These are phyloP conservation scores for Syritta pipiens DNA, from an alignment of 2,888 invertebrate species.

Conservation along the genomic window DNA sequence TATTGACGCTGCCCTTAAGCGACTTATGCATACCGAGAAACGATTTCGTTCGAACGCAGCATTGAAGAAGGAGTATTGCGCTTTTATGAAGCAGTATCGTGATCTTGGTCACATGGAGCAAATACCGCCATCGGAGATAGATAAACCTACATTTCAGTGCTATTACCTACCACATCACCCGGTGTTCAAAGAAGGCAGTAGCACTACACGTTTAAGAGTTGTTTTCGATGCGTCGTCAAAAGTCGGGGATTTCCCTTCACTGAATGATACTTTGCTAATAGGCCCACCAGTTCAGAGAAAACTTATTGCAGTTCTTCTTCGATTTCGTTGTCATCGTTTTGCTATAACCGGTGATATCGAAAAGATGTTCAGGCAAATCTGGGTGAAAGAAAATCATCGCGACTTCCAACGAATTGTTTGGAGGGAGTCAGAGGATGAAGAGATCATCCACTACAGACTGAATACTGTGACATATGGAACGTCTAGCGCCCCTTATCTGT, in stretches of 20 bases:
- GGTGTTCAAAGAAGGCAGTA: neutral
- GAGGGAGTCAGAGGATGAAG: neutral
- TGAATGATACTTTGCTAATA: constrained; percentile 50
- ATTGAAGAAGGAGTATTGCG: constrained; percentile 4
- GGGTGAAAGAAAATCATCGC: neutral
- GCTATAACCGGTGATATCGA: neutral
- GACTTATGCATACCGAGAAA: too few species aligned
- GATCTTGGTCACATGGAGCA: constrained; percentile 47
- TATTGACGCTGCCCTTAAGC: too few species aligned
- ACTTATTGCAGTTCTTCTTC: neutral
- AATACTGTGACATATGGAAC: too few species aligned
- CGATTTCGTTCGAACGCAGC: constrained; percentile 20
- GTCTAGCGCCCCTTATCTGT: too few species aligned
- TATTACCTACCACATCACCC: constrained; percentile 55
- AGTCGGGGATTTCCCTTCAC: constrained; percentile 24
- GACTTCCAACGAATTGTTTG: neutral
- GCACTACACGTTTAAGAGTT: neutral
- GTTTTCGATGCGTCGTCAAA: constrained; percentile 60
- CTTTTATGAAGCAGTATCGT: constrained; percentile 52
- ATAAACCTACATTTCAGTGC: constrained; percentile 13
- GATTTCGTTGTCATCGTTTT: neutral
- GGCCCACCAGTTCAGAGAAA: constrained; percentile 57
- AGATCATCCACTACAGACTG: neutral
- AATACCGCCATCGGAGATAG: constrained; percentile 26
- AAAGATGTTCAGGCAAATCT: neutral